Percentiles rank a stretch among this genome's conserved stretches.
Evolutionary conservation across 2,888 invertebrate genomes (phyloP).

Genomic region (Trachelus troglodyta): DNA sequence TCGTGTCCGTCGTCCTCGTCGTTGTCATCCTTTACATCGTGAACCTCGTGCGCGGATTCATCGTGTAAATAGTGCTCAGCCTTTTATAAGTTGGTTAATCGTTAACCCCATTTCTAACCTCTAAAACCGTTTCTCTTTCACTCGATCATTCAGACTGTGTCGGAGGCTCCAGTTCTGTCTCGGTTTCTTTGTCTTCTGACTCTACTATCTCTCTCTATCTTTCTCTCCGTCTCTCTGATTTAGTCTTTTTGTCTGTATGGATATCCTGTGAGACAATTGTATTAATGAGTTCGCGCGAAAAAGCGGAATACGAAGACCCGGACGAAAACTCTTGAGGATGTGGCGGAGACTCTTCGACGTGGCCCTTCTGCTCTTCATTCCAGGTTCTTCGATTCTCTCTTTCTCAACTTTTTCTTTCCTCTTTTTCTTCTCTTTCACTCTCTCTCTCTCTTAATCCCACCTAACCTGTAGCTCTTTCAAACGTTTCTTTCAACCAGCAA

Average conservation of each 20-base stretch:
- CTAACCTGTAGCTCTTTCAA: background rate
- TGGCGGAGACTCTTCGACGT: conserved; percentile 1
- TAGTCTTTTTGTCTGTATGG: background rate
- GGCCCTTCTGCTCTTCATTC: conserved; percentile 20
- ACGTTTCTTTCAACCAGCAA: background rate
- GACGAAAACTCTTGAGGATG: conserved; percentile 5
- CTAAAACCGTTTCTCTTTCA: background rate
- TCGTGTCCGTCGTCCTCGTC: background rate
- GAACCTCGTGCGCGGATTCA: background rate
- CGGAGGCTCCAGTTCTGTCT: background rate
- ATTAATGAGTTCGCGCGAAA: background rate
- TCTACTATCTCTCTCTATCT: background rate
- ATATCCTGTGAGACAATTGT: conserved; percentile 2
- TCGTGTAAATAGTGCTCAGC: background rate
- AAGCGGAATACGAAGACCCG: background rate
- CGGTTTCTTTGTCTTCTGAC: background rate
- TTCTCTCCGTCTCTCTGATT: background rate
- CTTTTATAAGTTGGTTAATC: background rate
- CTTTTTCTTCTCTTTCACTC: background rate
- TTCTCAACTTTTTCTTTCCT: conserved; percentile 14
- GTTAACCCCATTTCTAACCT: background rate
- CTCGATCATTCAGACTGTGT: background rate
- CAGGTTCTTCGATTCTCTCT: conserved; percentile 25
- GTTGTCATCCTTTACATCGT: background rate
- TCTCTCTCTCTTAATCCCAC: conserved; percentile 4